These are phyloP conservation scores for Acleris holmiana DNA, from an alignment of 2,888 invertebrate species.

Conservation along the genomic window DNA sequence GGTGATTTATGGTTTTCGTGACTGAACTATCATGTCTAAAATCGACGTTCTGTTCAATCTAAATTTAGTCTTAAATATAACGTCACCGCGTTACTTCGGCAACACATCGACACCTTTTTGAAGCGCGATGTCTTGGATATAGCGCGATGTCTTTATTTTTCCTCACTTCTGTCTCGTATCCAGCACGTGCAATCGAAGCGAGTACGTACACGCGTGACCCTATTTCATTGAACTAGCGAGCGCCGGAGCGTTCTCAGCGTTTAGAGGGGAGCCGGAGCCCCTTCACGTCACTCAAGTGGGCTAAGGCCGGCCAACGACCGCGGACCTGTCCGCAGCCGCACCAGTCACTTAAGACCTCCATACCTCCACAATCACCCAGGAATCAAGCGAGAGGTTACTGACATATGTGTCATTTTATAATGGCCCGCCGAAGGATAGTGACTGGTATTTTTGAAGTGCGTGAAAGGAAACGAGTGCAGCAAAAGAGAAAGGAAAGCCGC, in stretches of 20 bases:
- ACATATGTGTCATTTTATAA: slow-evolving; percentile 46
- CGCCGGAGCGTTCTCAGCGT: slow-evolving; percentile 58
- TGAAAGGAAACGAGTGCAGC: slow-evolving; percentile 65
- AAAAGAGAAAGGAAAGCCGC: slow-evolving; percentile 69
- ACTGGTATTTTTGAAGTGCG: slow-evolving; percentile 52
- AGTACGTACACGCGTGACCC: slow-evolving; percentile 50
- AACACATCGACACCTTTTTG: no score
- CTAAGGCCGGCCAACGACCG: slow-evolving; percentile 81
- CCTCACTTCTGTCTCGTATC: slow-evolving; percentile 8
- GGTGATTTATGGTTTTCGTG: slow-evolving; percentile 3
- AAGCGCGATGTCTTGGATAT: slow-evolving; percentile 12
- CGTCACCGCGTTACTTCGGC: not conserved
- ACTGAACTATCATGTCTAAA: not conserved
- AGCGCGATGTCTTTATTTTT: no score
- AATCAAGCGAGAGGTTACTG: slow-evolving; percentile 38
- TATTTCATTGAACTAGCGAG: slow-evolving; percentile 59
- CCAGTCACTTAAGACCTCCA: slow-evolving; percentile 54
- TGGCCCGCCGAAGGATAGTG: slow-evolving; percentile 50
- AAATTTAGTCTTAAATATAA: no score
- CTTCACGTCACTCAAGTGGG: slow-evolving; percentile 78
- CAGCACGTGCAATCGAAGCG: slow-evolving; percentile 14
- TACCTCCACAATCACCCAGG: slow-evolving; percentile 41
- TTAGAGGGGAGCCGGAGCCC: slow-evolving; percentile 65
- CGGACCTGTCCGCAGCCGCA: slow-evolving; percentile 47
- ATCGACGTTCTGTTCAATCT: no score